Evolutionary conservation across 2,113 vertebrate species (phyloP).

Genomic region (Microtus ochrogaster): DNA sequence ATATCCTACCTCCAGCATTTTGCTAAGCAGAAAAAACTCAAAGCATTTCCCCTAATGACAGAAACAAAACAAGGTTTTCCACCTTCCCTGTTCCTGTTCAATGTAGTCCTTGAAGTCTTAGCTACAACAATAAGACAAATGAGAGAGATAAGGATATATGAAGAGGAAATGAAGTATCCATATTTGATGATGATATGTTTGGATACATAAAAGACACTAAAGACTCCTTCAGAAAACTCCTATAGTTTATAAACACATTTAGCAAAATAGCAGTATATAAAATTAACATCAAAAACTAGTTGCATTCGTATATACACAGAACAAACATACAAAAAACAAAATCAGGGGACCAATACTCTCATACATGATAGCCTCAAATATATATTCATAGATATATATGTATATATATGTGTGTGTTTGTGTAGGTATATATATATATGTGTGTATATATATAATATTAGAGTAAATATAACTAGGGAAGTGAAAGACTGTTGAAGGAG

Average conservation of each 20-base stretch:
- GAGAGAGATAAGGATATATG: neutral
- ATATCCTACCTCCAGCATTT: neutral
- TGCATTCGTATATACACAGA: neutral
- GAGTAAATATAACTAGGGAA: neutral
- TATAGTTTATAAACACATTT: neutral
- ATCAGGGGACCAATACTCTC: neutral
- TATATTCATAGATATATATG: too few species aligned
- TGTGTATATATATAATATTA: neutral
- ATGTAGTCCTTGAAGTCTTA: neutral
- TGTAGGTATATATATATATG: neutral
- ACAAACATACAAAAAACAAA: neutral
- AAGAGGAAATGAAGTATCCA: neutral
- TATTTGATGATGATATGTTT: neutral
- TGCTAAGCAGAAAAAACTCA: neutral
- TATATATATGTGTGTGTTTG: neutral
- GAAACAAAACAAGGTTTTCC: neutral
- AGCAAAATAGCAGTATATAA: neutral
- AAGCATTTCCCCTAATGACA: neutral
- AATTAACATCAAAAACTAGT: neutral
- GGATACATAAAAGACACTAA: neutral
- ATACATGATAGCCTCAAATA: neutral
- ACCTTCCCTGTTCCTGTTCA: neutral
- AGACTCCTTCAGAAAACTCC: neutral
- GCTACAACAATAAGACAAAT: neutral
- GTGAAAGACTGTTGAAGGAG: neutral